phyloP scores from a whole-genome alignment of 2,888 invertebrate genomes.

The Mylabris sibirica region DNA sequence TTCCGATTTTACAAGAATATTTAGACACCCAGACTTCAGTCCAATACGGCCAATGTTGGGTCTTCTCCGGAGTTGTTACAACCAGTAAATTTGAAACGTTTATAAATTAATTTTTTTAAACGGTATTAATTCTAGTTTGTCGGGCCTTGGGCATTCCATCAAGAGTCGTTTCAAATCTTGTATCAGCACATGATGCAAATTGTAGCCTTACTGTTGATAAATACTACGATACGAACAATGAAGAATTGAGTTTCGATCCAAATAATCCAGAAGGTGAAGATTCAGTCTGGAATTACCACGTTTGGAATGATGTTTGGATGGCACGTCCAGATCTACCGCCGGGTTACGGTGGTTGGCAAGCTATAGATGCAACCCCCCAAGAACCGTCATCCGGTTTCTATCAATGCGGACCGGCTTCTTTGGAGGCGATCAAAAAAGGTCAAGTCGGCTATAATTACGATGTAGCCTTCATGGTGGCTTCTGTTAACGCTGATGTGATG shows the following conservation, averaged over 20 bases:
- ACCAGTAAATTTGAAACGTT: constrained; percentile 65
- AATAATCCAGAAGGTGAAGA: constrained; percentile 74
- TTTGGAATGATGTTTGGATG: constrained; percentile 92
- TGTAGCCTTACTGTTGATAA: constrained; percentile 80
- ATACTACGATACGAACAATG: constrained; percentile 73
- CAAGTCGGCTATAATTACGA: constrained; percentile 78
- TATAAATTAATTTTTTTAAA: not conserved
- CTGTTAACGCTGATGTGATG: constrained; percentile 85
- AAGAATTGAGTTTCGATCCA: constrained; percentile 72
- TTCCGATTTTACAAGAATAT: constrained; percentile 78
- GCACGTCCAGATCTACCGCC: constrained; percentile 77
- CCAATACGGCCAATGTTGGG: constrained; percentile 88
- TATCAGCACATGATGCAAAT: constrained; percentile 87
- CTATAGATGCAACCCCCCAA: constrained; percentile 85
- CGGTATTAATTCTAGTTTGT: constrained; percentile 66
- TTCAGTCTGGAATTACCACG: constrained; percentile 88
- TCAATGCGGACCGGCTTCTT: constrained; percentile 82
- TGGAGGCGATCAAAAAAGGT: constrained; percentile 80
- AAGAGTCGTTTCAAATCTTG: constrained; percentile 81
- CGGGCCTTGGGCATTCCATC: constrained; percentile 83
- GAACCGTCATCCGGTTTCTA: constrained; percentile 76
- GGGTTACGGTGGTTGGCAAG: constrained; percentile 91
- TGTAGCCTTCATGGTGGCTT: constrained; percentile 79
- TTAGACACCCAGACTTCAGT: constrained; percentile 71
- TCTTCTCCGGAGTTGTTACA: constrained; percentile 83